phyloP scores from a whole-genome alignment of 2,797 vertebrate genomes.

The Pseudochromis fuscus region DNA sequence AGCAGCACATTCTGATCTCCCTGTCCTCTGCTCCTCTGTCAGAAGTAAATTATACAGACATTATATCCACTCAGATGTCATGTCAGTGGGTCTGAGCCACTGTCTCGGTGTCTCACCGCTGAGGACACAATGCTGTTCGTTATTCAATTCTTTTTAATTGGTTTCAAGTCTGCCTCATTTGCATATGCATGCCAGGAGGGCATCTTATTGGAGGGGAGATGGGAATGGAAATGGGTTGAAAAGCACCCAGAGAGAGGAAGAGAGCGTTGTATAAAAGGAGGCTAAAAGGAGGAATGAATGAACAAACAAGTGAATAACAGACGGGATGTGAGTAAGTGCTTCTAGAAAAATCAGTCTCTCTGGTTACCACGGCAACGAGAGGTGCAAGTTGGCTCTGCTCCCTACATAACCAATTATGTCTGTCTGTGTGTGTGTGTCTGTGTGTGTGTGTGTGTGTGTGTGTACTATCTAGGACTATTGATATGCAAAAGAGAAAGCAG shows the following conservation, averaged over 20 bases:
- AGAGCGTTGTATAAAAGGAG: conserved; percentile 61
- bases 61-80: conserved; percentile 17
- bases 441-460: conserved; percentile 24
- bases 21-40: conserved; percentile 19
- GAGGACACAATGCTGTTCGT: conserved; percentile 55
- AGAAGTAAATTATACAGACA: conserved; percentile 35
- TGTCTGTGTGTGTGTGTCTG: conserved; percentile 58
- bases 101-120: conserved; percentile 45
- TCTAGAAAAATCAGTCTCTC: conserved; percentile 79
- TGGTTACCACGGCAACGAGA: conserved; percentile 80
- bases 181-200: conserved; percentile 75
- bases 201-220: conserved; percentile 75
- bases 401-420: conserved; percentile 80
- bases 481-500: conserved; percentile 74
- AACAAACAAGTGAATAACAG: conserved; percentile 81
- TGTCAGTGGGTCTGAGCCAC: conserved; percentile 45
- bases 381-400: conserved; percentile 79
- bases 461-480: conserved; percentile 70
- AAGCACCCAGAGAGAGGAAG: conserved; percentile 48
- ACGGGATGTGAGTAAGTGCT: conserved; percentile 81
- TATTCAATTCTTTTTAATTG: conserved; percentile 72
- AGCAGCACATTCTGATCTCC: conserved; percentile 3
- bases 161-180: conserved; percentile 78
- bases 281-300: conserved; percentile 79
- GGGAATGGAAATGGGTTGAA: conserved; percentile 68